Base-by-base conservation (phyloP, 2,797 vertebrate species). In the Nyctibius grandis region DNA sequence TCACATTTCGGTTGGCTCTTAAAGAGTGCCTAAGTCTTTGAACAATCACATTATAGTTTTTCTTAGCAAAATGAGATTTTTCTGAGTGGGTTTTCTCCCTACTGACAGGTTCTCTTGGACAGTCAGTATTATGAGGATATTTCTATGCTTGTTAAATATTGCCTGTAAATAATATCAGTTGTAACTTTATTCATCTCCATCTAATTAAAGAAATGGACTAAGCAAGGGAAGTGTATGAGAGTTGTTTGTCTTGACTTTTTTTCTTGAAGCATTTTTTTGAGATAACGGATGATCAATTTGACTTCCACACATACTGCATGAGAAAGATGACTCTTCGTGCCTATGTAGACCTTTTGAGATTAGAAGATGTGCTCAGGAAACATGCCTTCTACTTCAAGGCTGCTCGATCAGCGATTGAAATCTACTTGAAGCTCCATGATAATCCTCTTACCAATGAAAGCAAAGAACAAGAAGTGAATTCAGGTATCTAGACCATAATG, bases 261-360 rank as follows among this genome's bases (percentile, higher is more conserved):
- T 59, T 83, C 86, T 98, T 97, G 33, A 95, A 98, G 98, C 98
- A 98, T 96, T 98, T 98, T 97, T 97, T 98, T 96, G 98, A 98
- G 96, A 98, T 98, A 95, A 98, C 98, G 1, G 98, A 98, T 83
- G 98, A 98, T 96, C 98, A 98, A 0, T 98, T 98, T 97, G 98
- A 98, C 94, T 98, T 98, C 96, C 98, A 98, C 90, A 98, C 98
- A 0, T 98, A 98, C 88, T 98, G 98, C 95, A 98, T 98, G 98
- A 98, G 98, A 94, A 98, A 98, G 94, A 98, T 98, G 98, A 98
- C 98, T 57, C 97, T 98, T 67, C 97, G 98, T 96, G 98, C 98
- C 89, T 98, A 98, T 18, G 97, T 98, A 87, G 98, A 98, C 73
- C 98, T 98, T 85, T 72, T 98, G 95, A 98, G 98, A 74, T 92